Evolutionary conservation across 2,113 vertebrate species (phyloP).

Genomic region (Daubentonia madagascariensis): DNA sequence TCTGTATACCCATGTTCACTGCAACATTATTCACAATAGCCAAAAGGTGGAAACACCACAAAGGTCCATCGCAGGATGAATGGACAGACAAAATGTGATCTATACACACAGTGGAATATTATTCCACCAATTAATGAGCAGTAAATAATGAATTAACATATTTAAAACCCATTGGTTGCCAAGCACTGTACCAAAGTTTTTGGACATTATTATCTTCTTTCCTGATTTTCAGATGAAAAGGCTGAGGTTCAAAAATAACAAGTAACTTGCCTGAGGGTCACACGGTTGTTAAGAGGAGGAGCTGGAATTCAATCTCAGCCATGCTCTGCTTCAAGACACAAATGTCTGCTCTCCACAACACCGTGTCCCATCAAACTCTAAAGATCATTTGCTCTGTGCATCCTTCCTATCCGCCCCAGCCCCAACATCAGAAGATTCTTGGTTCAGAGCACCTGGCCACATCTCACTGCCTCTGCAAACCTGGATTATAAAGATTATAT

Average conservation of each 20-base stretch:
- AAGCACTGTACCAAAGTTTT: background rate
- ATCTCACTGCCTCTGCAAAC: background rate
- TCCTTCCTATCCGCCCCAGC: too few relatives aligned
- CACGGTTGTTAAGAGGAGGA: background rate
- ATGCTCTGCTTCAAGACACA: background rate
- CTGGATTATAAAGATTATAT: accelerated
- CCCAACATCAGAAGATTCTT: background rate
- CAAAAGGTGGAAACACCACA: background rate
- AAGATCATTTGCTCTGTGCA: background rate
- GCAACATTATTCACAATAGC: background rate
- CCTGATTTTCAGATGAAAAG: background rate
- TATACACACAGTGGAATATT: background rate
- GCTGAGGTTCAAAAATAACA: background rate
- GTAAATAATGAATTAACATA: background rate
- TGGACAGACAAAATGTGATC: background rate
- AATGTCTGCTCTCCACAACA: accelerated
- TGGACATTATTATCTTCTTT: background rate
- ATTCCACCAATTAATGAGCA: background rate
- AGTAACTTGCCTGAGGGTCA: background rate
- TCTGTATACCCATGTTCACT: background rate
- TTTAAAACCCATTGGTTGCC: background rate
- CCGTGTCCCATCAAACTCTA: accelerated
- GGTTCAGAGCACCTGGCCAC: background rate
- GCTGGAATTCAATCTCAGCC: background rate
- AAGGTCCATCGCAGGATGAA: background rate